Base-by-base conservation (phyloP, 2,888 invertebrate species). In the Hypena proboscidalis region DNA sequence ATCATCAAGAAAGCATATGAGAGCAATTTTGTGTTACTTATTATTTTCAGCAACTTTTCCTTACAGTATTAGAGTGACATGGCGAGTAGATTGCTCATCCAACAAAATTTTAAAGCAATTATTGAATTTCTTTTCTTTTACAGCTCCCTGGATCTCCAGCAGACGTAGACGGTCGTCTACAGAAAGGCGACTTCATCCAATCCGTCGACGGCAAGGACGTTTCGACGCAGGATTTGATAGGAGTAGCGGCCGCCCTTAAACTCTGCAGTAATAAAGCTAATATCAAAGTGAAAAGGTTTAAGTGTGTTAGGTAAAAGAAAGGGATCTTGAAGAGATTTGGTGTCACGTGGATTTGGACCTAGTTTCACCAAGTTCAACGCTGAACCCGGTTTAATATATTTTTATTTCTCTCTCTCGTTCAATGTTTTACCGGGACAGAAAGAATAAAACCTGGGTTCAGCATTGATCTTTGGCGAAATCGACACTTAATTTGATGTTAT, bases 61-160 rank as follows among this genome's bases (percentile, higher is more conserved):
- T n/a, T n/a, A n/a, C n/a, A n/a, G n/a, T n/a, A n/a, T n/a, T n/a
- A n/a, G n/a, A n/a, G n/a, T n/a, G n/a, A n/a, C n/a, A n/a, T n/a
- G n/a, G n/a, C n/a, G n/a, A n/a, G n/a, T n/a, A n/a, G n/a, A n/a
- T n/a, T n/a, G n/a, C n/a, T n/a, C n/a, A n/a, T n/a, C n/a, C n/a
- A n/a, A n/a, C n/a, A 7, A n/a, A 22, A 1, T 2, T 2, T 22
- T 21, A 7, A 21, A 8, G 4, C 4, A 2, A 3, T 3, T 9
- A 1, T 9, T 4, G n/a, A n/a, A n/a, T n/a, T 9, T 3, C 10
- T 8, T 15, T 49, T 15, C n/a, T 4, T 0, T 62, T 63, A 3
- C 82, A 98, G 98, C 92, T 97, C 9, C 93, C 95, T 39, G 98
- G 98, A 1, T 96, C 98, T 13, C 95, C 95, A 20, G 98, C 98